Percentiles rank a stretch among this genome's conserved stretches.
phyloP scores from a whole-genome alignment of 2,113 vertebrate species.

The Onychostruthus taczanowskii region DNA sequence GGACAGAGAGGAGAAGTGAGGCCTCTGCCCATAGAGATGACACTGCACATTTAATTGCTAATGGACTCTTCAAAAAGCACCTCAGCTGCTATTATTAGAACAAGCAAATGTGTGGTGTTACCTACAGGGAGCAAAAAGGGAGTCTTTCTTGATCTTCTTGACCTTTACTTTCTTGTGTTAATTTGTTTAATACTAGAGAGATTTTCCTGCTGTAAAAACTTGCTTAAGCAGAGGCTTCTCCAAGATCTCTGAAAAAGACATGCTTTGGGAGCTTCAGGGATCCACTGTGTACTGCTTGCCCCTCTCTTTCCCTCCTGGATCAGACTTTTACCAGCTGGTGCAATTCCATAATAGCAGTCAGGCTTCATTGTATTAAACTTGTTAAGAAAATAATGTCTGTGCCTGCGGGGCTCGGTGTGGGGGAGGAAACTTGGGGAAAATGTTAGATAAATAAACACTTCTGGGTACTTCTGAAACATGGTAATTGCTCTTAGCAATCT shows the following conservation, averaged over 20 bases:
- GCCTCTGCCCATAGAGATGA: not conserved
- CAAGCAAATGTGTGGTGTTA: not conserved
- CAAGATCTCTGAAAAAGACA: not conserved
- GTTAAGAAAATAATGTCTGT: not conserved
- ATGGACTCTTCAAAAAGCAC: not conserved
- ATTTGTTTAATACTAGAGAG: conserved; percentile 24
- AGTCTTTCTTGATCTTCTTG: not conserved
- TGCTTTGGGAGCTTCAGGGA: not conserved
- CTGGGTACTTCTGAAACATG: not conserved
- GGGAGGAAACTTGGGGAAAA: not conserved
- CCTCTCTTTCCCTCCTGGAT: not conserved
- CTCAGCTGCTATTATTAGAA: conserved; percentile 4
- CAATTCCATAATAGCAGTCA: not conserved
- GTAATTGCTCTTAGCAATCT: not conserved
- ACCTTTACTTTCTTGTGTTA: conserved; percentile 16
- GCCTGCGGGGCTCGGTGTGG: not conserved
- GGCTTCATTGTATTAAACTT: not conserved
- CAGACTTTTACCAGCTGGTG: not conserved
- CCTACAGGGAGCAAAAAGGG: not conserved
- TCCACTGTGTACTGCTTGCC: not conserved
- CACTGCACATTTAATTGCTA: not conserved
- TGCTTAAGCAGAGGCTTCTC: not conserved
- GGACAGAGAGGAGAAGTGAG: not conserved
- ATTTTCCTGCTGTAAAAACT: not conserved
- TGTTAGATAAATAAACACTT: not conserved